These are phyloP conservation scores for Drosophila nannoptera DNA, from an alignment of 1,140 invertebrate species.

Conservation along the genomic window DNA sequence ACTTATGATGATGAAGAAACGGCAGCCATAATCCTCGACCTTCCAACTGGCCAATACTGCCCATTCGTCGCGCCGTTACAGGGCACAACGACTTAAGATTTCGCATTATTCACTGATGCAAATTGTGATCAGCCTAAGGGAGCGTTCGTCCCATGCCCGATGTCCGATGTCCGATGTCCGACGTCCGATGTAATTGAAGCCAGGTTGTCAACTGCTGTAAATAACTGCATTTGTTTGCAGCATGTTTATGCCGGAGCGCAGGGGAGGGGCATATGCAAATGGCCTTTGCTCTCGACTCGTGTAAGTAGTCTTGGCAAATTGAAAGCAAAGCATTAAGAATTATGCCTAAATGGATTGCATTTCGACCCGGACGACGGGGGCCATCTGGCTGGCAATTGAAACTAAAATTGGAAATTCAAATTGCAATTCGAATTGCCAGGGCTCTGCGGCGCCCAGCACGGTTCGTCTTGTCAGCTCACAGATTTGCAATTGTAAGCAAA, in stretches of 20 bases:
- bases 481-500: slow-evolving; percentile 64
- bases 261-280: slow-evolving; percentile 54
- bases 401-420: slow-evolving; percentile 30
- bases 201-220: slow-evolving; percentile 32
- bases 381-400: slow-evolving; percentile 46
- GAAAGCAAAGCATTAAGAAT: slow-evolving; percentile 77
- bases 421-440: slow-evolving; percentile 5
- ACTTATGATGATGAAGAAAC: too few species aligned
- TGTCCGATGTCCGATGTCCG: neutral
- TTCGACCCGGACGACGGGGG: slow-evolving; percentile 8
- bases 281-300: slow-evolving; percentile 33
- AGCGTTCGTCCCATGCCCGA: neutral
- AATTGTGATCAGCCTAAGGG: slow-evolving; percentile 38
- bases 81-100: slow-evolving; percentile 42
- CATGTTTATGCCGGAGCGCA: slow-evolving; percentile 15
- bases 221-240: slow-evolving; percentile 47
- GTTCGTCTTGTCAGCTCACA: slow-evolving; percentile 58
- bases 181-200: slow-evolving; percentile 37
- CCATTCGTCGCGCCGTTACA: neutral
- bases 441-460: neutral
- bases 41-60: too few species aligned
- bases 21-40: too few species aligned
- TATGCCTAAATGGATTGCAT: slow-evolving; percentile 61
- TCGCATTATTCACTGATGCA: slow-evolving; percentile 28
- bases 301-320: slow-evolving; percentile 71